Percentiles rank a stretch among this genome's conserved stretches.
Evolutionary conservation across 1,140 invertebrate genomes (phyloP).

Genomic region (Eurosta solidaginis): DNA sequence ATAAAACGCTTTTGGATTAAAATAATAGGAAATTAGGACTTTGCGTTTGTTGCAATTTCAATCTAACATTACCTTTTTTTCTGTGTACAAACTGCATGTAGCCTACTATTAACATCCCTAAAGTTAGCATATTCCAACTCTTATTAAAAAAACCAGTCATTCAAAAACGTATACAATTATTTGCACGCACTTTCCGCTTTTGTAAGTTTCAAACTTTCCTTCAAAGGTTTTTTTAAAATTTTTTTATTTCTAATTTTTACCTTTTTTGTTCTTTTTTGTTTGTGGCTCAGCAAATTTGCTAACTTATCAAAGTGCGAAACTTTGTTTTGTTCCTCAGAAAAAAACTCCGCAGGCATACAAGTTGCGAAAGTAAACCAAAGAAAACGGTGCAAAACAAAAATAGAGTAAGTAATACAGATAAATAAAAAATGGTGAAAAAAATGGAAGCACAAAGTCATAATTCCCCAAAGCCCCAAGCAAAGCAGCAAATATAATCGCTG

Average conservation of each 20-base stretch:
- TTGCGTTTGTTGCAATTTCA: too few species aligned
- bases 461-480: too few species aligned
- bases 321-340: not conserved
- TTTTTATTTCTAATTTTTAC: not conserved
- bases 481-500: not conserved
- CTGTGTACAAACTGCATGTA: too few species aligned
- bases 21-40: too few species aligned
- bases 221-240: too few species aligned
- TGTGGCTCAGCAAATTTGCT: not conserved
- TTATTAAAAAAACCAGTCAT: not conserved
- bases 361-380: not conserved
- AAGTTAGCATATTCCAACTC: too few species aligned
- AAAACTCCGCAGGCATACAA: not conserved
- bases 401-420: not conserved
- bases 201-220: too few species aligned
- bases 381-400: not conserved
- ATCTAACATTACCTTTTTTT: too few species aligned
- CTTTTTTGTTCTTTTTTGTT: not conserved
- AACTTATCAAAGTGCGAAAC: slow-evolving; percentile 9
- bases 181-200: not conserved
- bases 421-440: too few species aligned
- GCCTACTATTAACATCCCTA: too few species aligned
- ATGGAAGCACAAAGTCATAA: too few species aligned
- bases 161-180: not conserved
- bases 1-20: too few species aligned